Percentiles rank a stretch among this genome's conserved stretches.
Evolutionary conservation across 2,888 invertebrate species (phyloP).

Genomic region (Nomada lathburiana): DNA sequence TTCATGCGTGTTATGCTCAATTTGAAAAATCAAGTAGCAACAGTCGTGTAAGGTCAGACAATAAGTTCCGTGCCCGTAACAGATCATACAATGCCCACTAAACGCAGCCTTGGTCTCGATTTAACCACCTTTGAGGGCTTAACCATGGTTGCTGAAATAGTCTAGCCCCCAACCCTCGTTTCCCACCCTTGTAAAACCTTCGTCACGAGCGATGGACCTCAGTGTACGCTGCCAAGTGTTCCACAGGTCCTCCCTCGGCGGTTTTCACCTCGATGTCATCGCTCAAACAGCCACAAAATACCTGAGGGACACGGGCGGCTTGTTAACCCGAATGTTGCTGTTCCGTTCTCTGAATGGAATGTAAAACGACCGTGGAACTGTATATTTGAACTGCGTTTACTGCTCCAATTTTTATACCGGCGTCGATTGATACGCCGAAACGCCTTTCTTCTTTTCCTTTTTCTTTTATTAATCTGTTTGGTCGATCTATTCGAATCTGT

Average conservation of each 20-base stretch:
- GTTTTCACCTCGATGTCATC: conserved; percentile 60
- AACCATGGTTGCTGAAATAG: conserved; percentile 46
- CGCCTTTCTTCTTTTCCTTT: neutral
- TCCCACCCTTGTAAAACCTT: conserved; percentile 64
- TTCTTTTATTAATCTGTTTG: neutral
- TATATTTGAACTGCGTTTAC: neutral
- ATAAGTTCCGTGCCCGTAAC: conserved; percentile 9
- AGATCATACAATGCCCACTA: conserved; percentile 46
- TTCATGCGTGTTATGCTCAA: neutral
- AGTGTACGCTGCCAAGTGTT: conserved; percentile 66
- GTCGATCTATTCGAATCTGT: neutral
- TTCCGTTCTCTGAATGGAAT: conserved; percentile 26
- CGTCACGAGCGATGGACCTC: conserved; percentile 70
- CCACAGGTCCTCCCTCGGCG: conserved; percentile 66
- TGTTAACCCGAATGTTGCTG: conserved; percentile 48
- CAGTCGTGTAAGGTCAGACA: neutral
- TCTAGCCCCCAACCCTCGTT: conserved; percentile 47
- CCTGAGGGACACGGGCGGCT: conserved; percentile 46
- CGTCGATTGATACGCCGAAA: neutral
- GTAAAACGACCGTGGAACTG: neutral
- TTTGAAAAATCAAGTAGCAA: neutral
- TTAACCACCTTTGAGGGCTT: conserved; percentile 62
- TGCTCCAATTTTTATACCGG: neutral
- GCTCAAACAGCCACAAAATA: conserved; percentile 51
- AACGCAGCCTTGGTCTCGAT: conserved; percentile 45